Base-by-base conservation (phyloP, 2,797 vertebrate genomes). In the Atherinosoma microstoma region DNA sequence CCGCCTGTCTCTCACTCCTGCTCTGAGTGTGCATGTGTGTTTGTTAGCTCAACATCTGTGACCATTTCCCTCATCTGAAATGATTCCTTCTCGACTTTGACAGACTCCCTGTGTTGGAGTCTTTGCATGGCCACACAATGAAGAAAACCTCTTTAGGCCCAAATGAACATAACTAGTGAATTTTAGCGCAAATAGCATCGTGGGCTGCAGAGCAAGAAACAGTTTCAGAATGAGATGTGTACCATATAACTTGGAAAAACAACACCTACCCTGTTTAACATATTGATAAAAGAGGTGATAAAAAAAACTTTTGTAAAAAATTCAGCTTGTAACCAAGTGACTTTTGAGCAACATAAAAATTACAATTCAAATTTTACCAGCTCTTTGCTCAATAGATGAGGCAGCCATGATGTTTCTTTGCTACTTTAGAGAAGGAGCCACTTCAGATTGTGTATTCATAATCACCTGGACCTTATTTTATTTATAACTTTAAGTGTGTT, bases 1-100 rank as follows among this genome's bases (percentile, higher is more conserved):
- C 91, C 85, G 76, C 85, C 90, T 85, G 87, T 91, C 84, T 90
- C 84, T 89, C 89, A 86, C 83, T 81, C 83, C 74, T 67, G 73
- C 80, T 84, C 67, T 64, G 70, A 84, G 67, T 85, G 72, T 63
- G 32, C 75, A n/a, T 66, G 64, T 80, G 53, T 57, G 38, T 45
- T 49, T 34, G 11, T 62, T 51, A 45, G 34, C 49, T 30, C 6
- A 32, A 18, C 16, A 58, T 32, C n/a, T 40, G 15, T 67, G 62
- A 70, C 42, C 53, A 78, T 84, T 57, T 61, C 70, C 82, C 51
- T 69, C 47, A 34, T 71, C 69, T 88, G 80, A 84, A 79, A 57
- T 70, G 20, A 78, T 77, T 86, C 49, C 76, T 86, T 78, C 82
- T 70, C n/a, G 11, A 59, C 75, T 63, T 60, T 57, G n/a, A 75